phyloP scores from a whole-genome alignment of 2,113 vertebrate species.

The Scatophagus argus region DNA sequence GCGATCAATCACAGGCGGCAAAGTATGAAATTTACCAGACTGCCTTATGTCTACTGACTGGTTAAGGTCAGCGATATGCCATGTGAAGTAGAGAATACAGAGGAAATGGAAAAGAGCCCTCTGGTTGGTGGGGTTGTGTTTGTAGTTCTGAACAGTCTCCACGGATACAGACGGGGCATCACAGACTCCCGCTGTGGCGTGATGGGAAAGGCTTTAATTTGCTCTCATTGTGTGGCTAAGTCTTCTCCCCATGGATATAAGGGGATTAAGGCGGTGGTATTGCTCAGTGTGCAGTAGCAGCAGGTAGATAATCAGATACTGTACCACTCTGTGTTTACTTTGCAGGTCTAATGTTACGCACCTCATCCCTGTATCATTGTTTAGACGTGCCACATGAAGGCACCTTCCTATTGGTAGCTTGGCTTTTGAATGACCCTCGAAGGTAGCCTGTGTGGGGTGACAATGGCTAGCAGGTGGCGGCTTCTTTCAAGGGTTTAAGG shows the following conservation, averaged over 20 bases:
- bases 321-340: conserved; percentile 67
- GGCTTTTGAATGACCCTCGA: conserved; percentile 40
- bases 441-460: conserved; percentile 37
- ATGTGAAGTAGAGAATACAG: conserved; percentile 2
- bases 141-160: conserved; percentile 49
- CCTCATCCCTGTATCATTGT: conserved; percentile 63
- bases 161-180: conserved; percentile 40
- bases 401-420: conserved; percentile 16
- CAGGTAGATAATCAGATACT: conserved; percentile 79
- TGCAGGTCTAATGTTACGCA: conserved; percentile 61
- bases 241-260: conserved; percentile 61
- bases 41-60: conserved; percentile 13
- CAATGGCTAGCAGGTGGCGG: conserved; percentile 66
- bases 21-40: conserved; percentile 29
- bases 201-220: conserved; percentile 71
- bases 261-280: conserved; percentile 71
- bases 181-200: conserved; percentile 51
- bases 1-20: conserved; percentile 33
- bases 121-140: conserved; percentile 17
- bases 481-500: conserved; percentile 69
- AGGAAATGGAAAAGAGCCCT: conserved; percentile 22
- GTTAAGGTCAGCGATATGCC: conserved; percentile 37
- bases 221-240: conserved; percentile 67
- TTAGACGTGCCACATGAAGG: conserved; percentile 48
- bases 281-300: conserved; percentile 69